Evolutionary conservation across 2,888 invertebrate genomes (phyloP), one percentile per base, ranked within the genome.

Genomic region (Mesorhabditis sp.): DNA sequence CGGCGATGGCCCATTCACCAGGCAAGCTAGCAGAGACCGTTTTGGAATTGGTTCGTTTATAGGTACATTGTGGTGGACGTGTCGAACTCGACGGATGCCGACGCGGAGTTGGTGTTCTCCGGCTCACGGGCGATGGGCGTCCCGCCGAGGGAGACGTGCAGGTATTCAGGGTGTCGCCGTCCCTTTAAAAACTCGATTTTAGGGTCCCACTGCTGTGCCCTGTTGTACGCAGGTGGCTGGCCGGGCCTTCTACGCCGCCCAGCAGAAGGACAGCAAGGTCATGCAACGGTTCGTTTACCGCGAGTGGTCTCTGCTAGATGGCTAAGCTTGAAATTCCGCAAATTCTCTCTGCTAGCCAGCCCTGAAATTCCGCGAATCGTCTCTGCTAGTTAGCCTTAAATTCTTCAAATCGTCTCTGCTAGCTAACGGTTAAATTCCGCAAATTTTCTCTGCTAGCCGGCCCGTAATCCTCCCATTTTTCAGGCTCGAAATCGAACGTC

Each of bases 211-310:
- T 84, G 13, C 71, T 85, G 6, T 85, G 82, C 5, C 82, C 82
- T 84, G 88, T 66, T 84, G 82, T 65, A 75, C 79, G 0, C 81
- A 82, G 58, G 83, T 85, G 65, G 79, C 77, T 4, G 76, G 83
- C 4, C 72, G 76, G 4, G 81, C 82, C 1, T 84, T 84, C 67
- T 80, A 79, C 65, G 72, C 71, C 5, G 84, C 83, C 5, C 76
- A 77, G 43, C 79, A 83, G 68, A 76, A 76, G 44, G 82, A 82
- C 58, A 82, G 81, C 65, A 79, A 80, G 63, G 76, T 82, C 78
- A 82, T 85, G 83, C 84, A 84, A 50, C 7, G 58, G 58, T 50
- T 50, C n/a, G 58, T 50, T 10, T 10, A n/a, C n/a, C n/a, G n/a
- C n/a, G n/a, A n/a, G n/a, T 28, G 28, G 28, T 28, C 28, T 28